Percentiles rank a stretch among this genome's conserved stretches.
Conservation (phyloP, 1,140 invertebrate species). For the Magallana gigas region DNA sequence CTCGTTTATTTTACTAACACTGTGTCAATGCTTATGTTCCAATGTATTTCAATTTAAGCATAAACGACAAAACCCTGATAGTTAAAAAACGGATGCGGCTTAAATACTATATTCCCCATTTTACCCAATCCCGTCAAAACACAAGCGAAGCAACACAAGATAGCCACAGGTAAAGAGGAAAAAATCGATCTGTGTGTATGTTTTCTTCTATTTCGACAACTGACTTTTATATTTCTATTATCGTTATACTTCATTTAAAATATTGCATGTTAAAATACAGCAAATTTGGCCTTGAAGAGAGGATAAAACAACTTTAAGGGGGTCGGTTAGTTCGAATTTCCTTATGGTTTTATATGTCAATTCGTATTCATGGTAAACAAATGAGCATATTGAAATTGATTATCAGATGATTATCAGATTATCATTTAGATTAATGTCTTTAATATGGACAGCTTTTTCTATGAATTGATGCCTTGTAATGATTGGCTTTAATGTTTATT, state of each 20-base stretch:
- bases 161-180: background rate
- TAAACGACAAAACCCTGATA: too few species aligned
- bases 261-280: background rate
- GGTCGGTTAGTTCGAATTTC: constrained; percentile 28
- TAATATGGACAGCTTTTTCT: too few species aligned
- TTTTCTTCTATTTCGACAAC: background rate
- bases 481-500: too few species aligned
- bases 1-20: too few species aligned
- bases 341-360: constrained; percentile 3
- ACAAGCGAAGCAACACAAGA: background rate
- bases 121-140: background rate
- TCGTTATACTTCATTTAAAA: background rate
- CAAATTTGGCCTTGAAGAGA: background rate
- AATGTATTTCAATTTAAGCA: too few species aligned
- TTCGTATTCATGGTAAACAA: background rate
- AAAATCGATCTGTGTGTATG: background rate
- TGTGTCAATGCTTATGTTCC: too few species aligned
- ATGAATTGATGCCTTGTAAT: too few species aligned
- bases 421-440: too few species aligned
- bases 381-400: too few species aligned
- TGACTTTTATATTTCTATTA: background rate
- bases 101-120: background rate
- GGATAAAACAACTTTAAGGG: background rate
- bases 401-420: too few species aligned
- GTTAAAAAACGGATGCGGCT: background rate